Evolutionary conservation across 1,140 invertebrate genomes (phyloP), one percentile per base, ranked within the genome.

Genomic region (Galendromus occidentalis): DNA sequence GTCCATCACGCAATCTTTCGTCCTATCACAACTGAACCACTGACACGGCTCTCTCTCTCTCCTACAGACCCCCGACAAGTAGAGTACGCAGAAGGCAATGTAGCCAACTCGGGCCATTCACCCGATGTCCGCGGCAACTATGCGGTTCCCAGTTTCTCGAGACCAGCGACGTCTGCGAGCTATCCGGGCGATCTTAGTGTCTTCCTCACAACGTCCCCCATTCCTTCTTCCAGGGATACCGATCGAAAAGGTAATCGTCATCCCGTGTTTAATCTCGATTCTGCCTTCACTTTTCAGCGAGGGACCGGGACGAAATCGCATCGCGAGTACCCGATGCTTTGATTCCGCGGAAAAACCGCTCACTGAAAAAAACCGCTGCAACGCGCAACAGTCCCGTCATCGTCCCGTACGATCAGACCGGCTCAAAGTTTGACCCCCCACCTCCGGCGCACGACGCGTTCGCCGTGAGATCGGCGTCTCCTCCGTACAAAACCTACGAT

Each of bases 81-180:
- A 59, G 51, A 59, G 51, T 59, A 59, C 22, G 51, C 51, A 59
- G 51, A 59, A 33, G 51, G 51, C 51, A 59, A 59, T 59, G 51
- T 33, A 33, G 51, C 51, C 25, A 25, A 33, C 14, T 25, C 22
- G 33, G 51, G 51, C 14, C 14, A 25, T 25, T 33, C 22, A 9
- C 51, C 51, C 25, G 25, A 29, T 59, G 51, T 25, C 51, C 51
- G 14, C 14, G 51, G 51, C 51, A 59, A 59, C 51, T 59, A 59
- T 33, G 51, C 51, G 25, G 22, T 59, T 33, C 51, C 51, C 25
- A 25, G 33, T 17, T 59, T 59, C 51, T 9, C 33, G 9, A 33
- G 51, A 14, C 51, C n/a, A 59, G 14, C 51, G 33, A 25, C 51
- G 14, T 25, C 51, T 33, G 33, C 51, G 33, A 25, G 51, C 51